These are phyloP conservation scores for Pogonus chalceus DNA, from an alignment of 1,140 invertebrate genomes.

Conservation along the genomic window DNA sequence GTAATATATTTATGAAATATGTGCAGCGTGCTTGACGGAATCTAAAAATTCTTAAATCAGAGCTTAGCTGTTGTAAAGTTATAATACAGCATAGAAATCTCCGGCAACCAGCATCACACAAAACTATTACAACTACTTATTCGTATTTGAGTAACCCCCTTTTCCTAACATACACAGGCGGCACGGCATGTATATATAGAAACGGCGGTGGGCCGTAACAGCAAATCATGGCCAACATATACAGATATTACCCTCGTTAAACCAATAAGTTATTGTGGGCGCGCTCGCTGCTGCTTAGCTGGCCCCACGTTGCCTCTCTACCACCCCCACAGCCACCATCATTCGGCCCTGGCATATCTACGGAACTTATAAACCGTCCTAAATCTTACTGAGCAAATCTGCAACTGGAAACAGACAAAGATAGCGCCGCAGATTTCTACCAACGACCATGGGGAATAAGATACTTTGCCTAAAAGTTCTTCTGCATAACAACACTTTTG, in stretches of 20 bases:
- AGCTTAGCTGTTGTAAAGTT: neutral
- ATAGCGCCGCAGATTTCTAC: too few species aligned
- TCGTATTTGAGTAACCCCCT: neutral
- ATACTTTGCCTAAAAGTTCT: too few species aligned
- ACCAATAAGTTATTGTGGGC: slow-evolving; percentile 23
- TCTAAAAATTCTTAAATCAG: too few species aligned
- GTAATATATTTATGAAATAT: too few species aligned
- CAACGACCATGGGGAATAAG: too few species aligned
- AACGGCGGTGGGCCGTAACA: slow-evolving; percentile 1
- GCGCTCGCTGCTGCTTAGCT: neutral
- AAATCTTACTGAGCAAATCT: slow-evolving; percentile 29
- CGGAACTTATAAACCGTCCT: slow-evolving; percentile 28
- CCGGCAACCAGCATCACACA: slow-evolving; percentile 21
- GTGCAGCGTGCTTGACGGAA: too few species aligned
- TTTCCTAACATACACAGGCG: neutral
- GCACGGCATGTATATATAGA: neutral
- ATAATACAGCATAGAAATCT: slow-evolving; percentile 4
- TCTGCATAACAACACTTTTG: too few species aligned
- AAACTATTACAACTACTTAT: slow-evolving; percentile 9
- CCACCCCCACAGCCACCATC: slow-evolving; percentile 11
- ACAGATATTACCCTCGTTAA: slow-evolving; percentile 20
- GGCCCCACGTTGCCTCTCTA: slow-evolving; percentile 9
- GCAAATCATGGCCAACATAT: slow-evolving; percentile 10
- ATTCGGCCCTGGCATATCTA: slow-evolving; percentile 12
- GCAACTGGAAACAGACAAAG: slow-evolving; percentile 25